These are phyloP conservation scores for Balaeniceps rex DNA, from an alignment of 2,113 vertebrate species.

Conservation along the genomic window DNA sequence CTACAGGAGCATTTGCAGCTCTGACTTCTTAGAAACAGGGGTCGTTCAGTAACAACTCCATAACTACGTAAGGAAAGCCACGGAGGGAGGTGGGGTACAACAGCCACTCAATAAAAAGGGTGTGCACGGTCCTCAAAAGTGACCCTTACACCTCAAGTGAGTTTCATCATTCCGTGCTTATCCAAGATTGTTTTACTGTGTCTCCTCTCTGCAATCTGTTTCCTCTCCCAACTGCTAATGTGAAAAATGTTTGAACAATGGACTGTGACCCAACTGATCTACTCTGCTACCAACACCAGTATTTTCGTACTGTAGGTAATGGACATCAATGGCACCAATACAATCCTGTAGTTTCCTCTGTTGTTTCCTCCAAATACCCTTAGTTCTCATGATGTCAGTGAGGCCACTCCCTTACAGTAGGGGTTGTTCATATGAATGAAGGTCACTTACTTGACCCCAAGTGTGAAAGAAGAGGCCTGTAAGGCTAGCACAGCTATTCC, in stretches of 20 bases:
- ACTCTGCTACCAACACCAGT: not conserved
- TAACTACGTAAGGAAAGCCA: not conserved
- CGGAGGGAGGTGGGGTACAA: not conserved
- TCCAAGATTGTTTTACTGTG: rapidly evolving
- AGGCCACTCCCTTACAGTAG: not conserved
- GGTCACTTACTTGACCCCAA: not conserved
- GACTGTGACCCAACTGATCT: not conserved
- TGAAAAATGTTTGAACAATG: not conserved
- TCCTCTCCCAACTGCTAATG: not conserved
- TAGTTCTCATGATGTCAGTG: not conserved
- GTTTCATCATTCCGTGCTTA: not conserved
- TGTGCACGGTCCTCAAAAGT: not conserved
- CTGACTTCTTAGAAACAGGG: not conserved
- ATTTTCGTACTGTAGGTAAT: not conserved
- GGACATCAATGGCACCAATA: not conserved
- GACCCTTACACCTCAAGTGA: not conserved
- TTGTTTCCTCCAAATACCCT: not conserved
- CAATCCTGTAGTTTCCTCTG: not conserved
- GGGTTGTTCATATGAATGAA: not conserved
- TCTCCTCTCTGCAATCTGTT: not conserved
- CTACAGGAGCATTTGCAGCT: not conserved
- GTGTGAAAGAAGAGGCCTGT: not conserved
- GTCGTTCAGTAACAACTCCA: not conserved
- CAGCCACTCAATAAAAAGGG: not conserved
- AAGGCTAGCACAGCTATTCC: not conserved